Percentiles rank a stretch among this genome's conserved stretches.
phyloP scores from a whole-genome alignment of 2,113 vertebrate species.

The Climacteris rufus region DNA sequence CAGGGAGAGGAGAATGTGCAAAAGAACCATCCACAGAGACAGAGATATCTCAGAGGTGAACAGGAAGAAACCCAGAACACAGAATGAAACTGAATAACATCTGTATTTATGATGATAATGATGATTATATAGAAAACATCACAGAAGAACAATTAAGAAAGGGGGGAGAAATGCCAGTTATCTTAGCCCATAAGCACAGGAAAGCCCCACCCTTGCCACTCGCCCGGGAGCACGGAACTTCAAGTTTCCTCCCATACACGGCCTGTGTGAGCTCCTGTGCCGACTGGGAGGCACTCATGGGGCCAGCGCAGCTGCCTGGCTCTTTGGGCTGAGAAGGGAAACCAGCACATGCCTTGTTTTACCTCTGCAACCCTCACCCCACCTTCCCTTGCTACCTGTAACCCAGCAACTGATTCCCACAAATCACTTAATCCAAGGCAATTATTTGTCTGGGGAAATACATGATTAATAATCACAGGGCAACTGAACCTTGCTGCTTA shows the following conservation, averaged over 20 bases:
- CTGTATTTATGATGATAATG: slow-evolving; percentile 58
- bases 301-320: background rate
- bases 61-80: slow-evolving; percentile 24
- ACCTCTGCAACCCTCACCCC: background rate
- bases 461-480: background rate
- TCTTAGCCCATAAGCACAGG: slow-evolving; percentile 24
- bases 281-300: background rate
- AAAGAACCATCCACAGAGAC: background rate
- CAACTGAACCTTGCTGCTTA: background rate
- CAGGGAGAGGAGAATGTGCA: background rate
- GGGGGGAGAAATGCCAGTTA: slow-evolving; percentile 33
- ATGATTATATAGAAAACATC: slow-evolving; percentile 13
- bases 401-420: slow-evolving; percentile 23
- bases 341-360: background rate
- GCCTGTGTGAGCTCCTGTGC: background rate
- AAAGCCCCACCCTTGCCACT: slow-evolving; percentile 47
- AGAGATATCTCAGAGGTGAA: slow-evolving; percentile 16
- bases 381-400: slow-evolving; percentile 17
- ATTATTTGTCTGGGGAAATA: background rate
- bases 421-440: slow-evolving; percentile 35
- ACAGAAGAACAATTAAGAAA: slow-evolving; percentile 38
- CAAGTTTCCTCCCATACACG: background rate
- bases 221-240: slow-evolving; percentile 2
- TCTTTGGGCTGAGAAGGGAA: background rate
- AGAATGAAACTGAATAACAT: background rate